phyloP scores from a whole-genome alignment of 2,888 invertebrate species.

The Folsomia candida region DNA sequence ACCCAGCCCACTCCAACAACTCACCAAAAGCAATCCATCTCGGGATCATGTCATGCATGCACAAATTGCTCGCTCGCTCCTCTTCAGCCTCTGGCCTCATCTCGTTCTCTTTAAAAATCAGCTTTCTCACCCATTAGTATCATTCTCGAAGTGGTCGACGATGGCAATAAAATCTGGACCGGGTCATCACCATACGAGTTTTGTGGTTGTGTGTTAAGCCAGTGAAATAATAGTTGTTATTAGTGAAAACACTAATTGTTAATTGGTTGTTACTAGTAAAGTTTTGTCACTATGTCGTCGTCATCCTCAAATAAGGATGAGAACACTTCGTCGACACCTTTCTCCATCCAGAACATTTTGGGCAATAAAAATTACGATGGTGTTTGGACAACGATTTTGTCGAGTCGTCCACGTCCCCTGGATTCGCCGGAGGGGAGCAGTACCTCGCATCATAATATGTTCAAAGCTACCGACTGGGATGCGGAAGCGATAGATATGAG shows the following conservation, averaged over 20 bases:
- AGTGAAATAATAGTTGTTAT: too few relatives aligned
- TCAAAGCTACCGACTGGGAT: slow-evolving; percentile 45
- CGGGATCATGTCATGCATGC: too few relatives aligned
- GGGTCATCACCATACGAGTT: too few relatives aligned
- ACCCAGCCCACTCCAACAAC: too few relatives aligned
- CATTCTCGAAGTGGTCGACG: too few relatives aligned
- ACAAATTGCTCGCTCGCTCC: too few relatives aligned
- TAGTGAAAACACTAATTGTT: too few relatives aligned
- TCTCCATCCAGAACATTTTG: slow-evolving; percentile 53
- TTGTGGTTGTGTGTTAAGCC: too few relatives aligned
- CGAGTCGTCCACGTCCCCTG: slow-evolving; percentile 15
- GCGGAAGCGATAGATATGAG: slow-evolving; percentile 50
- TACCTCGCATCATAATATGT: slow-evolving; percentile 13
- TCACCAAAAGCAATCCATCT: too few relatives aligned
- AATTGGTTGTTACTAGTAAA: not conserved
- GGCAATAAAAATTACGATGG: slow-evolving; percentile 49
- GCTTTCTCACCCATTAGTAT: not conserved
- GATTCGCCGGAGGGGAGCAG: slow-evolving; percentile 21
- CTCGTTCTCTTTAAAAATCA: not conserved
- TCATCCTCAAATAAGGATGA: slow-evolving; percentile 34
- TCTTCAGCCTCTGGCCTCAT: too few relatives aligned
- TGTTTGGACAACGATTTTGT: slow-evolving; percentile 45
- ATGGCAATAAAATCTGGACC: too few relatives aligned
- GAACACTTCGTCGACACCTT: slow-evolving; percentile 47
- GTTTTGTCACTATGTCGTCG: not conserved